A percentile compares a stretch with the other conserved stretches of the same genome.
Conservation (phyloP, 1,140 invertebrate species). For the Dendroctonus valens region DNA sequence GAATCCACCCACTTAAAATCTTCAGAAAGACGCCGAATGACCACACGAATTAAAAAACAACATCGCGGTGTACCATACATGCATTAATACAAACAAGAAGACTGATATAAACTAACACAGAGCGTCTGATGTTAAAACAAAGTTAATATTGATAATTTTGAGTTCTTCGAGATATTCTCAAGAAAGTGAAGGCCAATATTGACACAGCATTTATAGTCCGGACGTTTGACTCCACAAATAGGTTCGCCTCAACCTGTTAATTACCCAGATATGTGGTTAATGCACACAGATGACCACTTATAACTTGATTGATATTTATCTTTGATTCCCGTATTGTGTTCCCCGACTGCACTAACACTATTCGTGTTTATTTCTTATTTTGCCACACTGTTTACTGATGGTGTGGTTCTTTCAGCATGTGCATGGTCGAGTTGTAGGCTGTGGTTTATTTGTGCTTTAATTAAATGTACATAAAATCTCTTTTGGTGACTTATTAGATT, state of each 20-base stretch:
- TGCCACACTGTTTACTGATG: slow-evolving; percentile 24
- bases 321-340: slow-evolving; percentile 39
- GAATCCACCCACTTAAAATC: slow-evolving; percentile 18
- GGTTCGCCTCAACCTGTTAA: slow-evolving; percentile 51
- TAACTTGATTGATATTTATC: slow-evolving; percentile 47
- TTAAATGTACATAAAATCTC: slow-evolving; percentile 26
- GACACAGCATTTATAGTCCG: slow-evolving; percentile 51
- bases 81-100: slow-evolving; percentile 28
- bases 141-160: slow-evolving; percentile 51
- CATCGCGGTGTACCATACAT: slow-evolving; percentile 24
- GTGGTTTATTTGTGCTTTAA: slow-evolving; percentile 30
- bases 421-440: slow-evolving; percentile 10
- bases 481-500: slow-evolving; percentile 17
- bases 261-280: slow-evolving; percentile 50
- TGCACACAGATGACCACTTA: slow-evolving; percentile 47
- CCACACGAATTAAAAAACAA: slow-evolving; percentile 31
- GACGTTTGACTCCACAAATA: slow-evolving; percentile 50
- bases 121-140: slow-evolving; percentile 47
- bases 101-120: slow-evolving; percentile 38
- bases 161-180: slow-evolving; percentile 47
- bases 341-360: slow-evolving; percentile 20
- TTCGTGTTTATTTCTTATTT: slow-evolving; percentile 30
- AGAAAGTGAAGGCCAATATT: slow-evolving; percentile 50
- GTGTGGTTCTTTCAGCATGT: slow-evolving; percentile 19
- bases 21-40: slow-evolving; percentile 21